phyloP scores from a whole-genome alignment of 2,888 invertebrate species.

The Drosophila kokeensis region DNA sequence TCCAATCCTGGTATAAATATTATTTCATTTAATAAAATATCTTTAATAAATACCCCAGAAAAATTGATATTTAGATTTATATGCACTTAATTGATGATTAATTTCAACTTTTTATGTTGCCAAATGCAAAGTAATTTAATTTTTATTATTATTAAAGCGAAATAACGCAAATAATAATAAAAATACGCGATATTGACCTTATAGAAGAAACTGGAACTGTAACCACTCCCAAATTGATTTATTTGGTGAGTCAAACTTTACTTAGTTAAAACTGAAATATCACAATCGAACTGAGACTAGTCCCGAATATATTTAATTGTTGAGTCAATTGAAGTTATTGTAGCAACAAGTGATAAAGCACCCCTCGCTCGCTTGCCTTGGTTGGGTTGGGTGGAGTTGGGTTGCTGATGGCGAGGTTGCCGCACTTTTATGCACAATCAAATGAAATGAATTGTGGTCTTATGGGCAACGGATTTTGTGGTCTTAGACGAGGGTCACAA shows the following conservation, averaged over 20 bases:
- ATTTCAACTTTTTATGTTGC: too few species aligned
- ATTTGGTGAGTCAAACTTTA: neutral
- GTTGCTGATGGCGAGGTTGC: conserved; percentile 32
- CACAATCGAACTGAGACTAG: neutral
- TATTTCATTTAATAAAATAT: too few species aligned
- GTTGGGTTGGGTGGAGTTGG: conserved; percentile 7
- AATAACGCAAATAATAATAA: neutral
- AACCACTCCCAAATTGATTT: neutral
- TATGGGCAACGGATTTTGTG: conserved; percentile 61
- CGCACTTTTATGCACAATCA: conserved; percentile 59
- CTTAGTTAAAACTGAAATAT: neutral
- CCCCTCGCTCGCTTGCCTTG: conserved; percentile 17
- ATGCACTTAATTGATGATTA: too few species aligned
- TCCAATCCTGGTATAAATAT: too few species aligned
- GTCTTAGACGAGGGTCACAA: conserved; percentile 50
- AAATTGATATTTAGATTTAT: neutral
- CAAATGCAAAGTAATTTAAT: too few species aligned
- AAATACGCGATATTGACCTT: neutral
- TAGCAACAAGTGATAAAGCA: neutral
- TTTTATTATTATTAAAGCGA: neutral
- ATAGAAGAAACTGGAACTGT: neutral
- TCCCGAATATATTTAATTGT: neutral
- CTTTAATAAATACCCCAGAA: neutral
- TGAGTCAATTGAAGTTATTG: neutral
- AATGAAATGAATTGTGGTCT: conserved; percentile 63